phyloP scores from a whole-genome alignment of 2,113 vertebrate species.

The Spheniscus mendiculus region DNA sequence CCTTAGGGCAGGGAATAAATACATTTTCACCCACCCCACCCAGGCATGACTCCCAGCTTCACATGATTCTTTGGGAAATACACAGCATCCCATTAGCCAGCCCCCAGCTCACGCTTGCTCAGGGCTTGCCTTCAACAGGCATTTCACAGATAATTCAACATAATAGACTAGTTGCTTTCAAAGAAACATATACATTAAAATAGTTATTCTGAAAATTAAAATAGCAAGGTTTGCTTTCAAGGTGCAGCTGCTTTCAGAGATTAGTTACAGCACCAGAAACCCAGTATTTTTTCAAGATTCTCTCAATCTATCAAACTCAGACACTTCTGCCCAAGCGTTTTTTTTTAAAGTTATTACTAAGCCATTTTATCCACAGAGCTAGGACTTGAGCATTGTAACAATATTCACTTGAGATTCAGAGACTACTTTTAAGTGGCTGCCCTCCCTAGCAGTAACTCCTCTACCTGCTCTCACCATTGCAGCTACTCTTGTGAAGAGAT shows the following conservation, averaged over 20 bases:
- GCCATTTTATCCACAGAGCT: neutral
- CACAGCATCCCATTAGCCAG: too few relatives aligned
- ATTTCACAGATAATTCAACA: neutral
- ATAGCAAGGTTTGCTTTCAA: neutral
- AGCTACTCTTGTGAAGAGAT: neutral
- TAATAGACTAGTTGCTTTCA: neutral
- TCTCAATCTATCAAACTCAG: neutral
- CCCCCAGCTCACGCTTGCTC: neutral
- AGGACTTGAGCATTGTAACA: neutral
- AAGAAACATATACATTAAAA: neutral
- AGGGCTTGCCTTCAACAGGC: neutral
- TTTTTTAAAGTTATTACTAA: neutral
- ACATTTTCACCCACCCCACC: neutral
- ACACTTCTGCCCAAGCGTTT: neutral
- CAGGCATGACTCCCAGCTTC: neutral
- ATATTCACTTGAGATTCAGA: neutral
- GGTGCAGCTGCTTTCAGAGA: neutral
- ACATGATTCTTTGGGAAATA: fast-evolving
- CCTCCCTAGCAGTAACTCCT: neutral
- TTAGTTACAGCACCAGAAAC: neutral
- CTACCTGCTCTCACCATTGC: neutral
- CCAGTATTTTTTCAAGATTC: neutral
- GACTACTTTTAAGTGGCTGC: neutral
- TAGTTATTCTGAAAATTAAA: neutral
- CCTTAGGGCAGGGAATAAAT: neutral